Base-by-base conservation (phyloP, 2,797 vertebrate species). In the Gadopsis bispinosus region DNA sequence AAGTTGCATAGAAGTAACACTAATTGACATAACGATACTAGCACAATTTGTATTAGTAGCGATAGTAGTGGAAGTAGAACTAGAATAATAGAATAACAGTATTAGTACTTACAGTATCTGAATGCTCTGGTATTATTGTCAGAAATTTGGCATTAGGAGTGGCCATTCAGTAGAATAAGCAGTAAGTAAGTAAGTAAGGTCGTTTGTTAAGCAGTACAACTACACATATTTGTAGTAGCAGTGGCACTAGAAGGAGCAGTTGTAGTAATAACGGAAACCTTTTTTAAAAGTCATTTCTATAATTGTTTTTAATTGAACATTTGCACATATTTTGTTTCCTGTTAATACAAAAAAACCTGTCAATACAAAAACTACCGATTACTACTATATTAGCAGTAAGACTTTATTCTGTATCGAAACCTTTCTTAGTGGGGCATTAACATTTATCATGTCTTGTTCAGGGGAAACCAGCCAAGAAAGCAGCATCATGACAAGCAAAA, bases 31-130 rank as follows among this genome's bases (percentile, higher is more conserved):
- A 12, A 54, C 31, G 55, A 7, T 26, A 33, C 43, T 2, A 22
- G 41, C 31, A 12, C 20, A 37, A 13, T 33, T 55, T 41, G 16
- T 65, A 54, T 65, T 22, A 53, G 19, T 37, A 41, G 16, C 45
- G 54, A 48, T 1, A 69, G 7, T 33, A 53, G 19, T 17, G 53
- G 33, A 64, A 43, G 41, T 20, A 41, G 48, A 51, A 63, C 7
- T 56, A 43, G 12, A 69, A 55, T 48, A 69, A 47, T 13, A 29
- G 10, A 39, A 39, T 69, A 69, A 20, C 56, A 37, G 8, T 55
- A 43, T 22, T 39, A 29, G n/a, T 43, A 29, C 16, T 58, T 66
- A 22, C 5, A 19, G n/a, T 54, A 6, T 62, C 1, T 20, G 45
- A 10, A 4, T 50, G 4, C 1, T 51, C 0, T 50, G 31, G 0